Base-by-base conservation (phyloP, 2,797 vertebrate species). In the Notoglanidium macrostoma region DNA sequence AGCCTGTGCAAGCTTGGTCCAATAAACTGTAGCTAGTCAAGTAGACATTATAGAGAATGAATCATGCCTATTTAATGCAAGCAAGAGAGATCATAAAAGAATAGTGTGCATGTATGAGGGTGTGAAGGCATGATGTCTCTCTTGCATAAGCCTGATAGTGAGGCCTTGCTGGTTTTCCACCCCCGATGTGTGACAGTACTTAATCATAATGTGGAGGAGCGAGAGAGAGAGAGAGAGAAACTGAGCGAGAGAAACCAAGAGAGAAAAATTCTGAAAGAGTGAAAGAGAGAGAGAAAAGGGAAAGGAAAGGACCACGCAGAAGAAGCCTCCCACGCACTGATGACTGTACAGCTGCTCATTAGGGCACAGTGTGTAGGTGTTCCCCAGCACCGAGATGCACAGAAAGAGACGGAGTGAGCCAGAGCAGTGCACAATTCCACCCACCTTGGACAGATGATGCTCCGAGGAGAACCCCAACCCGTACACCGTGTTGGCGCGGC, bases 391-490 rank as follows among this genome's bases (percentile, higher is more conserved):
- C 83, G n/a, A 87, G 85, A 89, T 65, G 86, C 85, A 86, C 80
- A 85, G 76, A 89, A 86, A 77, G 61, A 80, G 46, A 83, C 83
- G 14, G 77, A 80, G 76, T 49, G 17, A 80, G 55, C 32, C 83
- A 80, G 67, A 68, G 26, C 80, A 44, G 67, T 61, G 72, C 44
- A 87, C 85, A 90, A 92, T 88, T 57, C 54, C 79, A 95, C 96
- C 96, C 93, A 96, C 95, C 95, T 96, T 96, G 83, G 95, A 96
- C 91, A 99, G 96, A 93, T 99, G 98, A 94, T 98, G 97, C 93
- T 99, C 98, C 35, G 98, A 98, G 92, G 98, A 99, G 96, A 99
- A 99, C 94, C 98, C 98, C 95, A 99, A 94, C 84, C 98, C 98
- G 89, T 99, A 99, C 86, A 99, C 98, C 12, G 98, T 99, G 94